Percentiles rank a stretch among this genome's conserved stretches.
These are phyloP conservation scores for Phorcus lineatus DNA, from an alignment of 2,888 invertebrate species.

Conservation along the genomic window DNA sequence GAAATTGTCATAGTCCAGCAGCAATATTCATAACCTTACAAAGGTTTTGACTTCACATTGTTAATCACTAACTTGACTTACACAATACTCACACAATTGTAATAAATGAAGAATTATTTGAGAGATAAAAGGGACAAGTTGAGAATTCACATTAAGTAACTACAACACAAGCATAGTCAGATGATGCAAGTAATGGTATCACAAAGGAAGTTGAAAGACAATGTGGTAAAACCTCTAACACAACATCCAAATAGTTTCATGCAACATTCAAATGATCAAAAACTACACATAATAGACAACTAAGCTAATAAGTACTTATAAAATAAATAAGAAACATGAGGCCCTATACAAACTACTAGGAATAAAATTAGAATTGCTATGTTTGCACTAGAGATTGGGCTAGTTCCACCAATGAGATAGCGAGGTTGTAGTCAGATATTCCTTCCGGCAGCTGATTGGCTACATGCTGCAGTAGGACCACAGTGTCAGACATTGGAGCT, in stretches of 20 bases:
- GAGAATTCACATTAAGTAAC: too few species aligned
- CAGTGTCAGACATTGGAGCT: constrained; percentile 69
- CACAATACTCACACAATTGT: neutral
- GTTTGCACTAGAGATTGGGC: constrained; percentile 43
- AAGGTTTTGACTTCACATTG: neutral
- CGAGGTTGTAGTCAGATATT: constrained; percentile 74
- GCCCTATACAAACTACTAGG: too few species aligned
- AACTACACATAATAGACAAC: neutral
- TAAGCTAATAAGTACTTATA: neutral
- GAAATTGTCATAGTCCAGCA: neutral
- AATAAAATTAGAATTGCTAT: neutral
- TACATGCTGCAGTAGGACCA: constrained; percentile 74
- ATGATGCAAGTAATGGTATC: neutral
- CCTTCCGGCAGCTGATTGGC: constrained; percentile 75
- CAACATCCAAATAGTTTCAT: neutral
- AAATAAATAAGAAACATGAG: too few species aligned
- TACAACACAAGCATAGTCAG: neutral
- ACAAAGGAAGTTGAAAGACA: neutral
- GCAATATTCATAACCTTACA: neutral
- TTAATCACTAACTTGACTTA: neutral
- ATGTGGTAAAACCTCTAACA: neutral
- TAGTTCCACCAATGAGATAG: constrained; percentile 70
- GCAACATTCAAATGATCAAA: neutral
- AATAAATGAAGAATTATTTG: neutral
- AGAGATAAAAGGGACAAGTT: neutral